A percentile compares a stretch with the other conserved stretches of the same genome.
phyloP scores from a whole-genome alignment of 2,797 vertebrate species.

The Linurgus olivaceus region DNA sequence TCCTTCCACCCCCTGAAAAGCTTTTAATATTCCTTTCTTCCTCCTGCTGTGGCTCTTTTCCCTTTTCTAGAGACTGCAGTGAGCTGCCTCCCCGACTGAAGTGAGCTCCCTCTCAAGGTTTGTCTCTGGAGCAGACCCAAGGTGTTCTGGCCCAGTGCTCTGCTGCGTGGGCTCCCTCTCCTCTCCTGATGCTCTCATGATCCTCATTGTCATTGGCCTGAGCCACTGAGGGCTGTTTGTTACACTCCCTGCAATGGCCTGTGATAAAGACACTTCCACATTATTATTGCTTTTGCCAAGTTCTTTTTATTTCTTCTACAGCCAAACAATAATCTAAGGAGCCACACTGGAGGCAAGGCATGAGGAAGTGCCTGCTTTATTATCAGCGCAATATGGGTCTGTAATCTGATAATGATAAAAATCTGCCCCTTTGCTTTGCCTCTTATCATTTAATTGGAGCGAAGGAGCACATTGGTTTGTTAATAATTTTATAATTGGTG shows the following conservation, averaged over 20 bases:
- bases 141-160: constrained; percentile 11
- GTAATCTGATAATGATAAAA: constrained; percentile 51
- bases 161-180: neutral
- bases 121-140: neutral
- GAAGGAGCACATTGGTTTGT: constrained; percentile 19
- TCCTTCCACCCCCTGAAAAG: neutral
- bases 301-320: neutral
- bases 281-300: neutral
- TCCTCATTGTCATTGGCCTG: neutral
- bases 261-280: constrained; percentile 12
- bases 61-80: neutral
- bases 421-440: constrained; percentile 51
- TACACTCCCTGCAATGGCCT: neutral
- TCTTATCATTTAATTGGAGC: constrained; percentile 68
- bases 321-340: constrained; percentile 32
- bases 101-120: neutral
- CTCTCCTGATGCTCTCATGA: neutral
- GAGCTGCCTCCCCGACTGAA: neutral
- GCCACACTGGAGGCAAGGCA: neutral
- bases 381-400: constrained; percentile 19
- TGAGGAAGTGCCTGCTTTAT: constrained; percentile 11
- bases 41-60: neutral
- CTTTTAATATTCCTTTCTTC: neutral
- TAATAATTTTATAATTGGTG: constrained; percentile 59
- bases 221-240: neutral